A percentile compares a stretch with the other conserved stretches of the same genome.
Conservation (phyloP, 2,113 vertebrate genomes). For the Leucosticte australis region DNA sequence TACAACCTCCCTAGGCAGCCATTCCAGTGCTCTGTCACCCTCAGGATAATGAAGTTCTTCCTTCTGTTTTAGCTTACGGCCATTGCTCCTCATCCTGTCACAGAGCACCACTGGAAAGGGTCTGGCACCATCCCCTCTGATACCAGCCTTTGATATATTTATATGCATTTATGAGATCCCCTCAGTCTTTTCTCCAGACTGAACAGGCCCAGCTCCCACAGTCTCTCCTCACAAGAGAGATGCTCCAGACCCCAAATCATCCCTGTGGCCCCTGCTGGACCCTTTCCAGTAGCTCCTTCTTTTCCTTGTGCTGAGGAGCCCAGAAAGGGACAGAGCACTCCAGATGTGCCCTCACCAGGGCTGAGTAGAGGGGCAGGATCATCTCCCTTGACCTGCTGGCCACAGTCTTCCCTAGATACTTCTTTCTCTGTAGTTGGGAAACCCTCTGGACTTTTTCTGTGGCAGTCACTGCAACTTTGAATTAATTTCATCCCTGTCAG, state of each 20-base stretch:
- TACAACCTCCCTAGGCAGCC: fast-evolving
- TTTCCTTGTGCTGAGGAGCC: not conserved
- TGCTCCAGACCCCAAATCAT: not conserved
- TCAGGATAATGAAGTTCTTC: not conserved
- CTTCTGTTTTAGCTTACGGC: not conserved
- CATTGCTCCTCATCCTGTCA: not conserved
- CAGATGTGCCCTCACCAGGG: too few species aligned
- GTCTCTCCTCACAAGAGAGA: not conserved
- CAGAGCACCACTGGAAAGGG: not conserved
- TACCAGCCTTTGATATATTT: not conserved
- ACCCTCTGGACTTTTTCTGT: not conserved
- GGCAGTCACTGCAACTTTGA: not conserved
- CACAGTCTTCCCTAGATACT: too few species aligned
- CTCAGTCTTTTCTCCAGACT: not conserved
- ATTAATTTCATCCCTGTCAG: not conserved
- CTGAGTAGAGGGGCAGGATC: not conserved
- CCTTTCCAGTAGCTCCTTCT: not conserved
- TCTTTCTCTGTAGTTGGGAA: not conserved
- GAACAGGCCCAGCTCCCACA: fast-evolving
- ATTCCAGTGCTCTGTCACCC: not conserved
- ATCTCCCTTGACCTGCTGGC: not conserved
- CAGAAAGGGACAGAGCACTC: not conserved
- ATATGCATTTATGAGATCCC: not conserved
- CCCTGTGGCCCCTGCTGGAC: not conserved
- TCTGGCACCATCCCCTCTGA: not conserved